Evolutionary conservation across 1,140 invertebrate species (phyloP).

Genomic region (Heterodera schachtii): DNA sequence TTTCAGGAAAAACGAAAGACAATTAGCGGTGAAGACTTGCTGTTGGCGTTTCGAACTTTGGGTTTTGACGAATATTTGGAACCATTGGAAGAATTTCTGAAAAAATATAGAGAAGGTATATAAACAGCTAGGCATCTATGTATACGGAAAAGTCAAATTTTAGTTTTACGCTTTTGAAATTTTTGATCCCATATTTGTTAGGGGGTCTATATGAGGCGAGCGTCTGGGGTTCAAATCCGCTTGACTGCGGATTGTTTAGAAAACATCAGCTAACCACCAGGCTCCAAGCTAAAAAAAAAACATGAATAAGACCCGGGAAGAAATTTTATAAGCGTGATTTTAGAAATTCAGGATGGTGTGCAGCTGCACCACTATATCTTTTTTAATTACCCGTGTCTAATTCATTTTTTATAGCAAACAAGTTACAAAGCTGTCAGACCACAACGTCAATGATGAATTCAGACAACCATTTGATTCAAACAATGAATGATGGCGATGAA

Average conservation of each 20-base stretch:
- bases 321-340: too few species aligned
- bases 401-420: constrained; percentile 30
- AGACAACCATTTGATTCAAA: neutral
- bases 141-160: too few species aligned
- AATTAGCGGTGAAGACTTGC: constrained; percentile 90
- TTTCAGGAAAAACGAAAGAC: constrained; percentile 94
- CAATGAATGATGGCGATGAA: neutral
- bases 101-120: constrained; percentile 86
- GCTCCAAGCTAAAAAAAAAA: too few species aligned
- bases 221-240: too few species aligned
- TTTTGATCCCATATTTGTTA: constrained; percentile 14
- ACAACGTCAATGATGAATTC: neutral
- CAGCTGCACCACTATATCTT: neutral
- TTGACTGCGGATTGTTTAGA: too few species aligned
- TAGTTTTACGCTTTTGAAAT: neutral
- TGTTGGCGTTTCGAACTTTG: constrained; percentile 86
- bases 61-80: constrained; percentile 99
- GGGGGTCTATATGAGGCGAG: too few species aligned
- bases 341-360: too few species aligned
- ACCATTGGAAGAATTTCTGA: constrained; percentile 89
- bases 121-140: neutral
- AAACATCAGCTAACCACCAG: too few species aligned
- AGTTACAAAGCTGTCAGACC: constrained; percentile 19
- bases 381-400: constrained; percentile 1
- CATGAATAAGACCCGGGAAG: too few species aligned